Evolutionary conservation across 2,888 invertebrate genomes (phyloP), one percentile per base, ranked within the genome.

Genomic region (Drosophila nr. fundita): DNA sequence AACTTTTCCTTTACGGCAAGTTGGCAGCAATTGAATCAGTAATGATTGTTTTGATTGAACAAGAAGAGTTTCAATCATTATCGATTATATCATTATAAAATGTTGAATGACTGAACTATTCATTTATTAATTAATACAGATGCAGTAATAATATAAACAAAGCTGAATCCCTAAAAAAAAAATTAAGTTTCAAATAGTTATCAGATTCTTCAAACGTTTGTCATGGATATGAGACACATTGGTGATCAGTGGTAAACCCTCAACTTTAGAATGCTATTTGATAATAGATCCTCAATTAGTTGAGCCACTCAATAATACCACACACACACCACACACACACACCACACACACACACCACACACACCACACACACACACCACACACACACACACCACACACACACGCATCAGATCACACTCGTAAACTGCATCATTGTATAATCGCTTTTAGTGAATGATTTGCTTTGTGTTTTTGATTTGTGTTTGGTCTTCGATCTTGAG

Each of bases 381-480:
- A 7, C 42, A 54, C 50, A 27, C 27, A 48, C 36, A 34, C 48
- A 27, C 36, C 13, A 7, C 8, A 27, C n/a, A n/a, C 4, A 32
- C 21, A 0, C 21, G 34, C 45, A 66, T 62, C 59, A 68, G n/a
- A 32, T 54, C 27, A 55, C 65, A 75, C 54, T 40, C 54, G 45
- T 63, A 57, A 57, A 42, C 32, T 72, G 66, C 73, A 82, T 72
- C 76, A 72, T 82, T 88, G 70, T 83, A 77, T 63, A 78, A 78
- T 49, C 71, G 87, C 88, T 76, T 88, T 88, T 88, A 85, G 83
- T 75, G 86, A 89, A 89, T 84, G 84, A 83, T 84, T 81, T 84
- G 61, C 49, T 67, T 70, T 65, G 36, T 49, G 32, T 65, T 66
- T 65, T 52, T 48, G 29, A 32, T 61, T 78, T 73, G 32, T 27